Base-by-base conservation (phyloP, 2,113 vertebrate species). In the Glaucomys volans region DNA sequence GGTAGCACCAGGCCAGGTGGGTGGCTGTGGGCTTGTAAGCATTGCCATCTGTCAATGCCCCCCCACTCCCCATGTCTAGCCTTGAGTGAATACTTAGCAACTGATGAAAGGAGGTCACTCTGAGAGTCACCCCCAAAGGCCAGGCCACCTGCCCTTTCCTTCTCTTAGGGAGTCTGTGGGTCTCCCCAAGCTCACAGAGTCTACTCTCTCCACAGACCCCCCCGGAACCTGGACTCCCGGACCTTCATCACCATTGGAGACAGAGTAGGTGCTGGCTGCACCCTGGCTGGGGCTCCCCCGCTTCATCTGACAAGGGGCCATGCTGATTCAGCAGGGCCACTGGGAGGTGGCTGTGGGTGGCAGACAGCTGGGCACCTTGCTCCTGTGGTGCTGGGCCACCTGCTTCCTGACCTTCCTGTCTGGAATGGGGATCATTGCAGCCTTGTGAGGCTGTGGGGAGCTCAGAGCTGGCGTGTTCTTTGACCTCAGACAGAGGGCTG, bases 171-270 rank as follows among this genome's bases (percentile, higher is more conserved):
- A 4, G 57, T 62, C 8, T 26, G 0, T 11, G 40, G 44, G 5
- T 82, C 62, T 83, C 59, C 35, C 44, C 20, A 74, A 77, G 76
- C 91, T 98, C 74, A 97, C 0, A 0, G 82, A 12, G 2, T 93
- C 28, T 87, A 6, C 82, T 64, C 95, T 91, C 67, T 90, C 87
- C 95, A 54, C 97, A 99, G 99, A 57, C 98, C 98, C 0, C 99
- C 98, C 0, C 98, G 98, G 95, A 99, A 99, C 94, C 85, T 99
- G 96, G 99, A 99, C 94, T 99, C 99, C 47, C 98, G 99, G 96
- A 77, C 99, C 0, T 99, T 99, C 97, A 99, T 99, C 94, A 99
- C 99, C 84, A 99, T 99, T 0, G 99, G 98, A 97, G 99, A 99
- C 64, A 98, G 98, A 95, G 99, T 99, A 98, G 0, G 98, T 97